These are phyloP conservation scores for Cyphomyrmex costatus DNA, from an alignment of 1,140 invertebrate species.

Conservation along the genomic window DNA sequence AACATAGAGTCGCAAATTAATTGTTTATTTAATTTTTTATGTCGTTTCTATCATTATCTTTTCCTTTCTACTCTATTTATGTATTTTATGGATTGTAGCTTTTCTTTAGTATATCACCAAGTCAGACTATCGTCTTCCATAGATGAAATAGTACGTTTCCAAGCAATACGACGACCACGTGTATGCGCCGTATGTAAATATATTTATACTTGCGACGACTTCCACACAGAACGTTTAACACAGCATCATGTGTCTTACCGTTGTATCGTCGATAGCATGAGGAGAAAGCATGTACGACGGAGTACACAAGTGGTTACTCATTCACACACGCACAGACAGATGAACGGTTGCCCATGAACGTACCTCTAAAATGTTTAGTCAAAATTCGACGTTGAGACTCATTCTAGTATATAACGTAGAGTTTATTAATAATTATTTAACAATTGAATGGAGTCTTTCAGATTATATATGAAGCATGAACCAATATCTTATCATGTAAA, in stretches of 20 bases:
- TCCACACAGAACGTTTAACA: constrained; percentile 2
- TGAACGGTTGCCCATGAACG: not conserved
- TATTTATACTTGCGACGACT: not conserved
- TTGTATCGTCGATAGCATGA: no score
- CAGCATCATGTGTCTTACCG: not conserved
- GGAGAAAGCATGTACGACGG: not conserved
- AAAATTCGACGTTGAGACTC: not conserved
- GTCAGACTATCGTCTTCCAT: not conserved
- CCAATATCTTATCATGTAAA: not conserved
- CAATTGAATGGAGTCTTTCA: not conserved
- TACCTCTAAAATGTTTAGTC: not conserved
- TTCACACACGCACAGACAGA: not conserved
- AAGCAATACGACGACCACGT: not conserved
- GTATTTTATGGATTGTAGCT: no score
- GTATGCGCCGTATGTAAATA: not conserved
- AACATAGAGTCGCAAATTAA: no score
- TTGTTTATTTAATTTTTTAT: no score
- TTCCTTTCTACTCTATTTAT: no score
- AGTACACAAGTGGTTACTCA: not conserved
- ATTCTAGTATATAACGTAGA: not conserved
- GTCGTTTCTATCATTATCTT: no score
- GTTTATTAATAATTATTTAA: not conserved
- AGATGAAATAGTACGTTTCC: not conserved
- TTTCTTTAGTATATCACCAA: not conserved
- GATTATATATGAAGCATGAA: not conserved